Conservation (phyloP, 2,113 vertebrate genomes). For the Bos indicus region DNA sequence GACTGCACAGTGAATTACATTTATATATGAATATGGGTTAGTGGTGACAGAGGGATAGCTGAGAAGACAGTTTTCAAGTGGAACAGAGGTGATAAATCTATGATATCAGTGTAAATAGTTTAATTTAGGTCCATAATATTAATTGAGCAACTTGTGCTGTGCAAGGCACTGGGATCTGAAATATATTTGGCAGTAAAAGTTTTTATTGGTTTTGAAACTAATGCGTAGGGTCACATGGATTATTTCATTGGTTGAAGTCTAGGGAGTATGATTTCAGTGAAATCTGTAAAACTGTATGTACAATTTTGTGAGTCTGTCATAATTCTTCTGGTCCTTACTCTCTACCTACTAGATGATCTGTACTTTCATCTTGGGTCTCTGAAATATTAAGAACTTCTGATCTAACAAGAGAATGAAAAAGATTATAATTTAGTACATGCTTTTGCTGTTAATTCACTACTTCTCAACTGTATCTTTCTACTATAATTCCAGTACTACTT, state of each 20-base stretch:
- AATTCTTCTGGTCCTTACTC: not conserved
- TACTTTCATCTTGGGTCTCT: not conserved
- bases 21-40: not conserved
- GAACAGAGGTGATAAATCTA: not conserved
- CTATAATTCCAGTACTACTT: not conserved
- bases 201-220: conserved; percentile 23
- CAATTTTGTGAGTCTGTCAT: not conserved
- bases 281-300: not conserved
- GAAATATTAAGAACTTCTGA: not conserved
- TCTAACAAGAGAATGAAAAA: not conserved
- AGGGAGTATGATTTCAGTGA: not conserved
- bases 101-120: not conserved
- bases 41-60: not conserved
- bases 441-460: not conserved
- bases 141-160: not conserved
- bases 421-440: not conserved
- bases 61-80: not conserved
- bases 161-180: not conserved
- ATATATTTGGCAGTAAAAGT: not conserved
- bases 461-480: not conserved
- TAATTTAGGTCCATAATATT: not conserved
- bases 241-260: not conserved
- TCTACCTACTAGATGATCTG: not conserved
- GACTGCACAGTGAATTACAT: not conserved
- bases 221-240: not conserved